phyloP scores from a whole-genome alignment of 2,797 vertebrate genomes.

The Gadopsis bispinosus region DNA sequence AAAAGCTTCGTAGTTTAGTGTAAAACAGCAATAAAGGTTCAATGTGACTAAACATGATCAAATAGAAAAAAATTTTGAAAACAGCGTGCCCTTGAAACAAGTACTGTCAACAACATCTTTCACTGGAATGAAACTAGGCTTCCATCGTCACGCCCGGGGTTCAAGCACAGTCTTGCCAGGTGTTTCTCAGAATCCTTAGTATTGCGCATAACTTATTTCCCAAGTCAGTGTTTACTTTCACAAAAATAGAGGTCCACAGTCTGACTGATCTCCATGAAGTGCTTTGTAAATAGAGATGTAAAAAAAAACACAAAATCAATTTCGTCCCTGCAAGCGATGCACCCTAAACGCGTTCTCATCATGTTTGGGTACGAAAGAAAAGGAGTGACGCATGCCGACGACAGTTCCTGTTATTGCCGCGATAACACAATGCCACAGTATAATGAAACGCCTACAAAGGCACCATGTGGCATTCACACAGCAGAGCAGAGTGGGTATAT shows the following conservation, averaged over 20 bases:
- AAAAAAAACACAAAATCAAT: background rate
- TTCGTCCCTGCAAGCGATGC: conserved; percentile 4
- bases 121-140: conserved; percentile 31
- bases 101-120: conserved; percentile 7
- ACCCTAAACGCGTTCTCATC: conserved; percentile 15
- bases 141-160: background rate
- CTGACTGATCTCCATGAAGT: background rate
- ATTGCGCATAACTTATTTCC: conserved; percentile 6
- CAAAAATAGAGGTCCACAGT: background rate
- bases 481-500: conserved; percentile 12
- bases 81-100: background rate
- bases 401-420: conserved; percentile 21
- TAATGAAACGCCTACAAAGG: conserved; percentile 22
- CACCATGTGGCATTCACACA: conserved; percentile 18
- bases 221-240: conserved; percentile 3
- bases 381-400: conserved; percentile 14
- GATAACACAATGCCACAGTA: conserved; percentile 22
- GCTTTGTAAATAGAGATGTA: background rate
- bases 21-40: background rate
- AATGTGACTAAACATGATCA: background rate
- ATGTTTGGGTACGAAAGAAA: conserved; percentile 9
- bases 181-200: conserved; percentile 10
- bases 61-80: conserved; percentile 22
- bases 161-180: conserved; percentile 40
- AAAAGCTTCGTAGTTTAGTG: background rate